Evolutionary conservation across 2,797 vertebrate species (phyloP), one percentile per base, ranked within the genome.

Genomic region (Apodemus agrarius): DNA sequence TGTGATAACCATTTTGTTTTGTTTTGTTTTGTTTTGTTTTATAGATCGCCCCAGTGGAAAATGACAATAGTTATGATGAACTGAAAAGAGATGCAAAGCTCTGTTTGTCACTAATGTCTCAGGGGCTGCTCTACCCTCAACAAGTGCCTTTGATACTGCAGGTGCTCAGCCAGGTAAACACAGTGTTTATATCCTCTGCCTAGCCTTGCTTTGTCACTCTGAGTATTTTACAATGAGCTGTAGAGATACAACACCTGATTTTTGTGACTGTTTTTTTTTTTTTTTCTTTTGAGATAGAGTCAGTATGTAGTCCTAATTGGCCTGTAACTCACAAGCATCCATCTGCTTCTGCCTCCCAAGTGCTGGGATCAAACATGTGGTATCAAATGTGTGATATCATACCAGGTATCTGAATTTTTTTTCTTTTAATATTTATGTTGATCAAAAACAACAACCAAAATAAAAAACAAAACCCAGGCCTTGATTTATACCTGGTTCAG

Each of bases 41-140:
- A 3, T 98, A 99, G 99, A 99, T 99, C 95, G 99, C 99, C 95
- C 99, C 99, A 0, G 99, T 99, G 75, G 99, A 99, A 98, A 99
- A 99, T 31, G 99, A 99, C 94, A 99, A 99, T 98, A 99, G 99
- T 98, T 99, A 99, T 0, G 99, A 99, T 98, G 99, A 99, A 97
- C 98, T 99, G 97, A 99, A 99, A 98, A 99, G 99, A 98, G 99
- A 99, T 95, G 99, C 99, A 52, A 99, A 99, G 98, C 99, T 99
- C 96, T 99, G 99, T 97, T 98, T 99, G 96, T 99, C 99, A 8
- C 98, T 99, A 97, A 99, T 99, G 99, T 99, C 99, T 98, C 99
- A 99, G 99, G 99, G 99, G 95, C 99, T 99, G 98, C 99, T 99
- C 89, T 99, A 99, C 98, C 98, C 99, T 79, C 99, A 99, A 93